Evolutionary conservation across 2,113 vertebrate genomes (phyloP).

Genomic region (Lophura nycthemera): DNA sequence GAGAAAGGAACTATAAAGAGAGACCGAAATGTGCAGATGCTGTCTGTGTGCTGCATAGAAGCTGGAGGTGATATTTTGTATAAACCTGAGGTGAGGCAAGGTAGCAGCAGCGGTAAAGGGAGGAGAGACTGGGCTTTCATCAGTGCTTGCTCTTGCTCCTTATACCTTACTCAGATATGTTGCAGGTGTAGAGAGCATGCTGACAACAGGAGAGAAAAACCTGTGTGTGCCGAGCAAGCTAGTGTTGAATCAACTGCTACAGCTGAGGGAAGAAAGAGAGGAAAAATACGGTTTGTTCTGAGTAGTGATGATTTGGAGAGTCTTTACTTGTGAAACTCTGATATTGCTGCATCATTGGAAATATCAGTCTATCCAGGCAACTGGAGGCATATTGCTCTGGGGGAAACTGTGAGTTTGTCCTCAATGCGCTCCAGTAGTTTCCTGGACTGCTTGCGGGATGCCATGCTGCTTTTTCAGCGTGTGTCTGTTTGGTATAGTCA

Average conservation of each 20-base stretch:
- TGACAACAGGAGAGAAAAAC: neutral
- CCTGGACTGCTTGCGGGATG: neutral
- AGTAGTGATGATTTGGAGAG: neutral
- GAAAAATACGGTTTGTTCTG: neutral
- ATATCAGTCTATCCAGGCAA: neutral
- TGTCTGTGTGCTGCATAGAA: neutral
- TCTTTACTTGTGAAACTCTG: neutral
- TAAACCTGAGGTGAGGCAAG: neutral
- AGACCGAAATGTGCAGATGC: neutral
- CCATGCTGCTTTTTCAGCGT: neutral
- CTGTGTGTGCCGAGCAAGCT: neutral
- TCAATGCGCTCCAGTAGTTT: neutral
- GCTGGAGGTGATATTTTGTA: slow-evolving; percentile 15
- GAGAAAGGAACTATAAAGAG: neutral
- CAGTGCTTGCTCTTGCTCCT: neutral
- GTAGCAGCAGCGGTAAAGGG: neutral
- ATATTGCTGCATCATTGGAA: neutral
- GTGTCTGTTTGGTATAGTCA: neutral
- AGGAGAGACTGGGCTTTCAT: neutral
- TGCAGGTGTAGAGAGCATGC: neutral
- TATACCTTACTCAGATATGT: neutral
- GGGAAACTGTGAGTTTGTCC: neutral
- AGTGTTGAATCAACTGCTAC: neutral
- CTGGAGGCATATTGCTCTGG: neutral
- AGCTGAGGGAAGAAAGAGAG: neutral